phyloP scores from a whole-genome alignment of 2,797 vertebrate species.

The Syndactyla subalaris region DNA sequence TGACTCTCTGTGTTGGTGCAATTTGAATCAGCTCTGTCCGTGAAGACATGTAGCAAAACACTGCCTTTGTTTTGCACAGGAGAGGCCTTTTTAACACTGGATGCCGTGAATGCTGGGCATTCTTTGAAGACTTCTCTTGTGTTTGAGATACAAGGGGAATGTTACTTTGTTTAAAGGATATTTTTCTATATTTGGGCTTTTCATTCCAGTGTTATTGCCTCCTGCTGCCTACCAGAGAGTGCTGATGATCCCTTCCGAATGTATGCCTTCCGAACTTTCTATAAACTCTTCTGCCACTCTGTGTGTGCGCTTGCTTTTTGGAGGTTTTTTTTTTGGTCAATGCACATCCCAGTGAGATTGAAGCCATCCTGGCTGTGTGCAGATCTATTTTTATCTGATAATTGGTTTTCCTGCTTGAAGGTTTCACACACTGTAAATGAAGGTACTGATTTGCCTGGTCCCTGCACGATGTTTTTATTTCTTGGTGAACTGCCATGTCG shows the following conservation, averaged over 20 bases:
- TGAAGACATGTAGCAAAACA: not conserved
- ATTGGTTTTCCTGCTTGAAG: conserved; percentile 52
- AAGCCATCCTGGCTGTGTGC: not conserved
- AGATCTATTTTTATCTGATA: conserved; percentile 47
- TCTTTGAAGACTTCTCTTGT: not conserved
- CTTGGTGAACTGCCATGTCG: not conserved
- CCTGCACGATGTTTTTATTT: conserved; percentile 12
- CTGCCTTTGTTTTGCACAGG: not conserved
- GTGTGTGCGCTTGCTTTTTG: not conserved
- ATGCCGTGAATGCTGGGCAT: not conserved
- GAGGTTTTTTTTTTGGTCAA: not conserved
- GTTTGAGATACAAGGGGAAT: not conserved
- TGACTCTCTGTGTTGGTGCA: not conserved
- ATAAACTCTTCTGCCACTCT: not conserved
- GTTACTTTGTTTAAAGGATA: not conserved
- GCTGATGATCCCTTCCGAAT: not conserved
- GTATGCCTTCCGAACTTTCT: not conserved
- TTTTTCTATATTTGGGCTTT: not conserved
- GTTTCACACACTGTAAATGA: conserved; percentile 18
- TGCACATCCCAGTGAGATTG: not conserved
- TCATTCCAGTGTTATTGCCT: not conserved
- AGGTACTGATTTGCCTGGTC: conserved; percentile 26
- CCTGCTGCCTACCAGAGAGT: not conserved
- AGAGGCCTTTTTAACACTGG: not conserved
- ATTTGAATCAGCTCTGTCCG: not conserved